Conservation (phyloP, 2,113 vertebrate genomes). For the Saimiri boliviensis region DNA sequence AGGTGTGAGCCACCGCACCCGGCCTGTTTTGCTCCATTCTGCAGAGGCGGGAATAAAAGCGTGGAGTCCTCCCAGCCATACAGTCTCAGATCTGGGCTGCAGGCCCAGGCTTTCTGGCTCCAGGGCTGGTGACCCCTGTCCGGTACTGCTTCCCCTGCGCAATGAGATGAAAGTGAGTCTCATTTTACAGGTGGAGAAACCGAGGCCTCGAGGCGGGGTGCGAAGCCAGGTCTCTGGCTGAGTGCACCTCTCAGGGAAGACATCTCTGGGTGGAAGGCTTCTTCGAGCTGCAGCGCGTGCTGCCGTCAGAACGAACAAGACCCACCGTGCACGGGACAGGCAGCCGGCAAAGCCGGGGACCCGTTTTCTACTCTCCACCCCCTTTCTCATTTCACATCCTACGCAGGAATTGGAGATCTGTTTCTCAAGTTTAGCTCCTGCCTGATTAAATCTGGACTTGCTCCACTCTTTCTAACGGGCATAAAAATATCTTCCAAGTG, state of each 20-base stretch:
- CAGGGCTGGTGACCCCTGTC: background rate
- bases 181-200: background rate
- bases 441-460: background rate
- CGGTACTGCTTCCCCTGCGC: background rate
- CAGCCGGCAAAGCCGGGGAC: fast-evolving
- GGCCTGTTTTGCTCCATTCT: no score
- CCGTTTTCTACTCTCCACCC: fast-evolving
- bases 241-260: no score
- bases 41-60: no score
- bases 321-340: fast-evolving
- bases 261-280: background rate
- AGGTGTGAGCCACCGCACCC: no score
- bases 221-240: background rate
- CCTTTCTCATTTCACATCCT: background rate
- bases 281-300: fast-evolving
- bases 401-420: fast-evolving
- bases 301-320: fast-evolving
- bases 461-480: background rate
- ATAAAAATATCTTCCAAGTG: background rate
- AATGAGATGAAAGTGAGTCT: background rate
- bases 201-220: fast-evolving
- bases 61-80: fast-evolving
- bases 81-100: background rate
- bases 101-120: background rate
- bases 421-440: background rate